Percentiles rank a stretch among this genome's conserved stretches.
Conservation (phyloP, 2,888 invertebrate species). For the Melinaea menophilus region DNA sequence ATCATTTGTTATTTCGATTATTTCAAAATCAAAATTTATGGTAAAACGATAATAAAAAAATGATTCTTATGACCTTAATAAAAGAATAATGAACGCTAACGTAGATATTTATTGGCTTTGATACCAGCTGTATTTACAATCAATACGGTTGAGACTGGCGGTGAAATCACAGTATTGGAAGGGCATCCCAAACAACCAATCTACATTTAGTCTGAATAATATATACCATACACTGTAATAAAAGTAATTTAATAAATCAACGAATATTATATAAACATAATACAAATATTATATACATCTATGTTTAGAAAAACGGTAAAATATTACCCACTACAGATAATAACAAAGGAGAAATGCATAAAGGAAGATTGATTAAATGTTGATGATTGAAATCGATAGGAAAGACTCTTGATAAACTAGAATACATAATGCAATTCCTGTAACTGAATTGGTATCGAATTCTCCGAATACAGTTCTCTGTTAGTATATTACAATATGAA, state of each 20-base stretch:
- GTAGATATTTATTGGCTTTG: not conserved
- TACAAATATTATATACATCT: not conserved
- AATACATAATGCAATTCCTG: too few species aligned
- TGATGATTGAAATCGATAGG: too few species aligned
- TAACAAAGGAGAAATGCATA: too few species aligned
- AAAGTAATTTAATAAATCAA: not conserved
- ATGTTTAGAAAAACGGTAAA: too few species aligned
- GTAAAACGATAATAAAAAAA: not conserved
- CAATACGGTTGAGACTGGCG: not conserved
- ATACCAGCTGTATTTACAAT: conserved; percentile 2
- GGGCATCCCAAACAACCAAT: not conserved
- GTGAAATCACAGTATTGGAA: not conserved
- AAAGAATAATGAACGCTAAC: not conserved
- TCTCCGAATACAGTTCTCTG: too few species aligned
- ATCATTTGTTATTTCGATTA: not conserved
- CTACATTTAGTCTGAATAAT: not conserved
- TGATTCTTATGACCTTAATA: not conserved
- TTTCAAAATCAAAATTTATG: not conserved
- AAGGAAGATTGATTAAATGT: too few species aligned
- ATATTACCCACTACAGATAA: not conserved
- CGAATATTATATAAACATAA: too few species aligned
- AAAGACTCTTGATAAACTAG: too few species aligned
- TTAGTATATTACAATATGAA: too few species aligned
- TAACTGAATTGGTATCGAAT: too few species aligned
- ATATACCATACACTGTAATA: not conserved